A percentile compares a stretch with the other conserved stretches of the same genome.
These are phyloP conservation scores for Nothobranchius furzeri DNA, from an alignment of 2,113 vertebrate species.

Conservation along the genomic window DNA sequence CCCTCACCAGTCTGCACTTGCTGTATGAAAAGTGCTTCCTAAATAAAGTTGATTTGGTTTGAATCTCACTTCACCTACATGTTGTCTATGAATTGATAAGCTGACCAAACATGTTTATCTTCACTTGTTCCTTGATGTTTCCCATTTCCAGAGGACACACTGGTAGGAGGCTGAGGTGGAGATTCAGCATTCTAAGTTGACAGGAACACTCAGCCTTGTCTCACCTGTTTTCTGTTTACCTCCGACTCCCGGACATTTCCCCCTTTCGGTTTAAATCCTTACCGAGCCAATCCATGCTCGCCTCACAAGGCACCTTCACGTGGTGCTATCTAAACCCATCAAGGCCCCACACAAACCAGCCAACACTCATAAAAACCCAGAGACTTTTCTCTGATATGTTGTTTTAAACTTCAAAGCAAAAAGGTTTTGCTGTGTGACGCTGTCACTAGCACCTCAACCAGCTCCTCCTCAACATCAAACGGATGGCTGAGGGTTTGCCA, in stretches of 20 bases:
- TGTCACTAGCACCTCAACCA: slow-evolving; percentile 14
- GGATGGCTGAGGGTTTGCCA: slow-evolving; percentile 55
- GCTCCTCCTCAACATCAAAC: slow-evolving; percentile 67
- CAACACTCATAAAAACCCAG: slow-evolving; percentile 32
- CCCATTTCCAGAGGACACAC: not conserved
- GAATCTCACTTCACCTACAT: too few relatives aligned
- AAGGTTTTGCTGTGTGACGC: slow-evolving; percentile 24
- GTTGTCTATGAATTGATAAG: too few relatives aligned
- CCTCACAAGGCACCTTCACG: not conserved
- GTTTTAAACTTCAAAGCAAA: slow-evolving; percentile 44
- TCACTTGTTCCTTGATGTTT: not conserved
- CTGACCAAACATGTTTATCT: too few relatives aligned
- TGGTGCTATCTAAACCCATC: slow-evolving; percentile 19
- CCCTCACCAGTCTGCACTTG: too few relatives aligned
- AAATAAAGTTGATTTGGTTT: too few relatives aligned
- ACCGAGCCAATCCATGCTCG: slow-evolving; percentile 40
- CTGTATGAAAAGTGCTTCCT: too few relatives aligned
- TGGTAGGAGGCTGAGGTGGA: not conserved
- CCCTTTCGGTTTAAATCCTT: slow-evolving; percentile 35
- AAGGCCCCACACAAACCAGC: not conserved
- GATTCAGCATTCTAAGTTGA: slow-evolving; percentile 12
- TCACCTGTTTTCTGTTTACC: slow-evolving; percentile 34
- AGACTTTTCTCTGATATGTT: slow-evolving; percentile 5
- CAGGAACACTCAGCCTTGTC: slow-evolving; percentile 14
- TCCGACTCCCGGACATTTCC: slow-evolving; percentile 25